A percentile compares a stretch with the other conserved stretches of the same genome.
Evolutionary conservation across 1,140 invertebrate species (phyloP).

Genomic region (Tenebrio molitor): DNA sequence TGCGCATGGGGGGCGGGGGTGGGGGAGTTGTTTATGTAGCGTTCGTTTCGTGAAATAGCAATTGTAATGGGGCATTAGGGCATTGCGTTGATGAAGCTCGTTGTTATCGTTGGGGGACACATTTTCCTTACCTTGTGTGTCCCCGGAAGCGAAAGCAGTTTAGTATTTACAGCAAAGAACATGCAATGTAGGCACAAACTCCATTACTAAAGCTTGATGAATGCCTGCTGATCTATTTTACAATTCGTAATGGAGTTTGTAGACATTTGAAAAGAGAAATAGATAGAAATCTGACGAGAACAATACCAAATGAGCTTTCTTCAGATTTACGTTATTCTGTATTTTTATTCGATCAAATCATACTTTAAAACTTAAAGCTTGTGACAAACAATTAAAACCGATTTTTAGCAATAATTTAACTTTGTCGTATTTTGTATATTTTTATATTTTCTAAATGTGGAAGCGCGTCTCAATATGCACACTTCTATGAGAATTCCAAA

Average conservation of each 20-base stretch:
- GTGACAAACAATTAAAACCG: too few relatives aligned
- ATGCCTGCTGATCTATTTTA: background rate
- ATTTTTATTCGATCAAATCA: too few relatives aligned
- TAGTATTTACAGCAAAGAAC: constrained; percentile 69
- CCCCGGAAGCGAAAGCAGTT: constrained; percentile 73
- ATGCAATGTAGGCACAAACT: constrained; percentile 49
- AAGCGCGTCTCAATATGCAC: too few relatives aligned
- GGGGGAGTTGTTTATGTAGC: constrained; percentile 44
- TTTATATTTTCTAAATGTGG: too few relatives aligned
- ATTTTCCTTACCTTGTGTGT: constrained; percentile 63
- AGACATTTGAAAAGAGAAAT: constrained; percentile 14
- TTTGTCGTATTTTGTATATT: too few relatives aligned
- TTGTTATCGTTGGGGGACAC: constrained; percentile 63
- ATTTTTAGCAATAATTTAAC: too few relatives aligned
- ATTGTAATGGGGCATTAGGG: constrained; percentile 42
- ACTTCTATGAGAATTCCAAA: too few relatives aligned
- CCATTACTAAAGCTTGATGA: background rate
- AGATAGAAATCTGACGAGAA: background rate
- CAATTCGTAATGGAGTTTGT: background rate
- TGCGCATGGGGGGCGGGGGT: constrained; percentile 26
- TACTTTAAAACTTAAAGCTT: too few relatives aligned
- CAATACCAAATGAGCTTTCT: constrained; percentile 5
- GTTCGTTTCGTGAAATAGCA: constrained; percentile 33
- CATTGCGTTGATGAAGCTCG: constrained; percentile 67
- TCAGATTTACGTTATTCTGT: too few relatives aligned